Conservation (phyloP, 2,113 vertebrate species). For the Danio rerio region DNA sequence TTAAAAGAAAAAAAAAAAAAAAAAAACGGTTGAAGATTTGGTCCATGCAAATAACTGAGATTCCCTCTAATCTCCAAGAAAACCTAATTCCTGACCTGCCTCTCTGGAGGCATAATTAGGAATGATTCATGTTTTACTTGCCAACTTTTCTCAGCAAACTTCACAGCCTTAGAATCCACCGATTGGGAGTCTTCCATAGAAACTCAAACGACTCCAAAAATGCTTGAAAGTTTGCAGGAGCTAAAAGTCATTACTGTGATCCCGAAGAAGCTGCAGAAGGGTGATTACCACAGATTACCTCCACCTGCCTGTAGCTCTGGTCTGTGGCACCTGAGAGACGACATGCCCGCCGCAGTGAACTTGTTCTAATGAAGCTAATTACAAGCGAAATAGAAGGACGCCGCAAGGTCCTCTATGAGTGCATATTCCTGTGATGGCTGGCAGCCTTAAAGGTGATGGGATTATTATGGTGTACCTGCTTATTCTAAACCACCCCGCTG, state of each 20-base stretch:
- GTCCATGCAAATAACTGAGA: conserved; percentile 4
- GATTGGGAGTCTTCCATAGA: conserved; percentile 1
- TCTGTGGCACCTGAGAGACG: conserved; percentile 37
- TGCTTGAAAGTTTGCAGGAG: conserved; percentile 28
- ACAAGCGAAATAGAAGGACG: conserved; percentile 44
- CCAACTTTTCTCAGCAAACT: conserved; percentile 35
- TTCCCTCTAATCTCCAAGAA: not conserved
- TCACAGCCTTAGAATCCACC: conserved; percentile 37
- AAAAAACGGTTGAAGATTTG: conserved; percentile 7
- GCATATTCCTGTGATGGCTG: not conserved
- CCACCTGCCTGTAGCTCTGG: conserved; percentile 31
- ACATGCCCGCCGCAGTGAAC: conserved; percentile 20
- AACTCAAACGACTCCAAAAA: conserved; percentile 27
- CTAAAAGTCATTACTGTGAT: conserved; percentile 43
- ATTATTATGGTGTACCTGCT: not conserved
- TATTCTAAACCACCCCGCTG: conserved; percentile 11
- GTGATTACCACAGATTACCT: conserved; percentile 48
- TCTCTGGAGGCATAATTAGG: conserved; percentile 54
- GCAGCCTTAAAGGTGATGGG: not conserved
- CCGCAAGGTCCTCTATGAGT: conserved; percentile 39
- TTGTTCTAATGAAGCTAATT: conserved; percentile 51
- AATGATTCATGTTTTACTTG: conserved; percentile 42
- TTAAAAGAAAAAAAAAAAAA: not conserved
- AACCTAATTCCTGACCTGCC: conserved; percentile 38
- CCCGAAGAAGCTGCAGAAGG: conserved; percentile 11